phyloP scores from a whole-genome alignment of 30 jellyfish, hydroid and myxozoan genomes.

The Phacellophora camtschatica region DNA sequence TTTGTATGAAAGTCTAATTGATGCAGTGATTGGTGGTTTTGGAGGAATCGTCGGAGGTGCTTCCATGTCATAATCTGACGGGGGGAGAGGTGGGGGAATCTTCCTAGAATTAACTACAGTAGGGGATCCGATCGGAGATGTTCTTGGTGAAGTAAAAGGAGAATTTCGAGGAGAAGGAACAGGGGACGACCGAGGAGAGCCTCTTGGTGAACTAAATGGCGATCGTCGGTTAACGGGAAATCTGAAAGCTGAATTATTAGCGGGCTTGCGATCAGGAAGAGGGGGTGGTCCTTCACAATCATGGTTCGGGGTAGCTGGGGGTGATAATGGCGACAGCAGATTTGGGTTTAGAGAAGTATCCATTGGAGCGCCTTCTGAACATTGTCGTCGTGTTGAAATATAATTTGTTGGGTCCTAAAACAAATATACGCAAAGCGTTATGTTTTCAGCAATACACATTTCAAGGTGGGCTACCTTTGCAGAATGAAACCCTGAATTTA shows the following conservation, averaged over 20 bases:
- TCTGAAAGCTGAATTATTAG: conserved; percentile 31
- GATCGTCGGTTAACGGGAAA: conserved; percentile 67
- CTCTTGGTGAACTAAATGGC: conserved; percentile 85
- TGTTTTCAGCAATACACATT: too few species aligned
- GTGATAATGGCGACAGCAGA: conserved; percentile 46
- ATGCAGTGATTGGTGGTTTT: conserved; percentile 21
- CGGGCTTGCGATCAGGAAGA: conserved; percentile 79
- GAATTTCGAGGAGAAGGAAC: conserved; percentile 74
- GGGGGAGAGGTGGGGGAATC: conserved; percentile 77
- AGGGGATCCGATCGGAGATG: conserved; percentile 76
- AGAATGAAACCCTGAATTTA: too few species aligned
- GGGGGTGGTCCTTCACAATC: conserved; percentile 84
- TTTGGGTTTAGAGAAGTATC: conserved; percentile 8
- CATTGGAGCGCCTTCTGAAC: neutral
- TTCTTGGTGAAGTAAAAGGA: conserved; percentile 75
- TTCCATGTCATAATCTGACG: conserved; percentile 53
- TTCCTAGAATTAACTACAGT: neutral
- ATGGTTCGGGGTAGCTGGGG: conserved; percentile 62
- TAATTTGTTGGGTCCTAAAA: conserved; percentile 3
- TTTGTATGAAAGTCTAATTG: neutral
- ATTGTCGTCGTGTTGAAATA: neutral
- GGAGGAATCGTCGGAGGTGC: conserved; percentile 77
- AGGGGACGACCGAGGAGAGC: conserved; percentile 85
- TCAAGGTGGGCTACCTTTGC: too few species aligned
- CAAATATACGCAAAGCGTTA: neutral